phyloP scores from a whole-genome alignment of 2,888 invertebrate genomes.

The Caenorhabditis imperialis region DNA sequence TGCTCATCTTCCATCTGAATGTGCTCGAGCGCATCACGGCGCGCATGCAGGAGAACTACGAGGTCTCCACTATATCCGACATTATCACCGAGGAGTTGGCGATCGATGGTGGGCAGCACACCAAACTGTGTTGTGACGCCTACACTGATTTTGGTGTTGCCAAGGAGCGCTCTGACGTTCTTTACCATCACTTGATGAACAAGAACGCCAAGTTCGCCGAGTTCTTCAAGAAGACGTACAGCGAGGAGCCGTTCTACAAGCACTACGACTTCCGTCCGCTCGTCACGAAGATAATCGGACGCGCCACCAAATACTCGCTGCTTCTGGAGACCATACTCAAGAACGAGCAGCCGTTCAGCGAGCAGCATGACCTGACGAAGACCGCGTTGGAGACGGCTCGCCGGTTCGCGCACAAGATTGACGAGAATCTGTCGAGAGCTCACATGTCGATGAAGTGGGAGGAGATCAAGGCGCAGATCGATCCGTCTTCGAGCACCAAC shows the following conservation, averaged over 20 bases:
- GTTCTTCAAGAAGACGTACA: slow-evolving; percentile 51
- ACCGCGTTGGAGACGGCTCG: slow-evolving; percentile 58
- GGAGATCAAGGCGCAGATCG: slow-evolving; percentile 54
- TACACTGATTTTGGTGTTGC: slow-evolving; percentile 66
- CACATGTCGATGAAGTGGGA: slow-evolving; percentile 67
- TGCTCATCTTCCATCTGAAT: slow-evolving; percentile 74
- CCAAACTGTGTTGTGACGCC: slow-evolving; percentile 57
- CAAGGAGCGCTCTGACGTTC: slow-evolving; percentile 59
- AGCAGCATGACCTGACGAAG: slow-evolving; percentile 42
- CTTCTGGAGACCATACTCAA: slow-evolving; percentile 63
- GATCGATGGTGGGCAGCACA: slow-evolving; percentile 40
- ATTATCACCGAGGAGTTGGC: slow-evolving; percentile 66
- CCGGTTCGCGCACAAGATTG: slow-evolving; percentile 62
- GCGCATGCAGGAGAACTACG: slow-evolving; percentile 56
- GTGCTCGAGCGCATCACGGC: slow-evolving; percentile 69
- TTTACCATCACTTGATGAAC: slow-evolving; percentile 49
- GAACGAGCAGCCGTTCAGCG: slow-evolving; percentile 58
- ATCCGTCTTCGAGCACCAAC: slow-evolving; percentile 46
- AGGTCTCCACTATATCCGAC: slow-evolving; percentile 72
- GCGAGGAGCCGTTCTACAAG: slow-evolving; percentile 57
- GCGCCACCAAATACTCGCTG: slow-evolving; percentile 66
- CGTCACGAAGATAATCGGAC: slow-evolving; percentile 62
- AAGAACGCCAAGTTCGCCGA: slow-evolving; percentile 60
- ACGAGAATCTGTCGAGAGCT: slow-evolving; percentile 58
- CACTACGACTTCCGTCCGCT: slow-evolving; percentile 64